phyloP scores from a whole-genome alignment of 30 jellyfish, hydroid and myxozoan genomes.

The Morbakka virulenta region DNA sequence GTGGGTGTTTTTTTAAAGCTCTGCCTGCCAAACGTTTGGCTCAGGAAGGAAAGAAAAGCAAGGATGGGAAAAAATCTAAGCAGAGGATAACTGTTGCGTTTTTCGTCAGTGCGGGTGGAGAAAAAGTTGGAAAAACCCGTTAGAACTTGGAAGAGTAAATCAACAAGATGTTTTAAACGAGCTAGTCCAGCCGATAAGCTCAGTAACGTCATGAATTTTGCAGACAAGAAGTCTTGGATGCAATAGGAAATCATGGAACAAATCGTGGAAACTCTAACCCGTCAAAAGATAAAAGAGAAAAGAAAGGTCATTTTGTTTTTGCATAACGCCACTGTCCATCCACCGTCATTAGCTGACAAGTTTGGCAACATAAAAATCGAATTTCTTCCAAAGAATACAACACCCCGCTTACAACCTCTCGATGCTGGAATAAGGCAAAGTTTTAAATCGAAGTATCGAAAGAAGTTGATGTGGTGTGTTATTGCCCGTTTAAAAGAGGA shows the following conservation, averaged over 20 bases:
- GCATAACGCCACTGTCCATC: conserved; percentile 40
- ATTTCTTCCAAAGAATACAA: conserved; percentile 37
- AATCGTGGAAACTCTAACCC: conserved; percentile 12
- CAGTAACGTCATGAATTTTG: conserved; percentile 5
- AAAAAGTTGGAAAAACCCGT: conserved; percentile 22
- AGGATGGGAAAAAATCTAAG: conserved; percentile 35
- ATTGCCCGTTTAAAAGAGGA: conserved; percentile 7
- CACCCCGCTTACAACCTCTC: conserved; percentile 41
- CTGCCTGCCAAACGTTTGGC: neutral
- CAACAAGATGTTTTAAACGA: conserved; percentile 26
- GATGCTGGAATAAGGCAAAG: conserved; percentile 8
- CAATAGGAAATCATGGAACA: conserved; percentile 18
- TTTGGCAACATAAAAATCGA: conserved; percentile 26
- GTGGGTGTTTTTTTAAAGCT: conserved; percentile 23
- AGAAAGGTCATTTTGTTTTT: conserved; percentile 29
- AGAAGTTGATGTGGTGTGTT: conserved; percentile 12
- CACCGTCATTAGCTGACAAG: conserved; percentile 17
- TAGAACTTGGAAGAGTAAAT: conserved; percentile 21
- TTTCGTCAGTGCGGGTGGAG: conserved; percentile 29
- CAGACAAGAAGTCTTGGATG: conserved; percentile 42
- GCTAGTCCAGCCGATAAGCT: conserved; percentile 32
- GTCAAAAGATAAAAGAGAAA: conserved; percentile 3
- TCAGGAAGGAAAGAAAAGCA: conserved; percentile 1
- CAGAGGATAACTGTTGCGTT: conserved; percentile 24
- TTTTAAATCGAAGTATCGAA: conserved; percentile 7